Percentiles rank a stretch among this genome's conserved stretches.
Evolutionary conservation across 1,140 invertebrate species (phyloP).

Genomic region (Telenomus remus): DNA sequence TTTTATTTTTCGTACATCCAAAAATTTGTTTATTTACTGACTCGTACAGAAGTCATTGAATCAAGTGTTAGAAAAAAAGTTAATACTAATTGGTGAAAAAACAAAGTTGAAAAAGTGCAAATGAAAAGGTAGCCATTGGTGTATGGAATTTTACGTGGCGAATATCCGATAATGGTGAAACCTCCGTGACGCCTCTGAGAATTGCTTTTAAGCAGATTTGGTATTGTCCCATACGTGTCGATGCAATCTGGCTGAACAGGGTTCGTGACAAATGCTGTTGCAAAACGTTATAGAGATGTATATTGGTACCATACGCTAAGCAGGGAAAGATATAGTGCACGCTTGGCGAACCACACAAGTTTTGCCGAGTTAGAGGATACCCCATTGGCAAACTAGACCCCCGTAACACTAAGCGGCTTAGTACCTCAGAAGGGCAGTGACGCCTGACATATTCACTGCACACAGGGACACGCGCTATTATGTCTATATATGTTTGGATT

Average conservation of each 20-base stretch:
- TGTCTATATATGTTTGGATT: conserved; percentile 18
- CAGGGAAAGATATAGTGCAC: conserved; percentile 64
- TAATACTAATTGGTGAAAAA: too few species aligned
- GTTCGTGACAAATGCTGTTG: conserved; percentile 53
- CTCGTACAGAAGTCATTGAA: too few species aligned
- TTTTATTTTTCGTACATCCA: too few species aligned
- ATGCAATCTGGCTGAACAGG: conserved; percentile 44
- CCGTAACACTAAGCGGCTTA: conserved; percentile 74
- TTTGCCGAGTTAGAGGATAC: conserved; percentile 70
- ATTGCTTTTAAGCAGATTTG: conserved; percentile 59
- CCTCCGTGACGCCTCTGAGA: conserved; percentile 41
- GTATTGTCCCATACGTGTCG: conserved; percentile 52
- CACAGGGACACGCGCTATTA: conserved; percentile 58
- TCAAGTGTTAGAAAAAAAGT: too few species aligned
- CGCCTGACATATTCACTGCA: conserved; percentile 72
- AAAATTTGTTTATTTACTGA: too few species aligned
- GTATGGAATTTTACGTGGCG: conserved; percentile 14
- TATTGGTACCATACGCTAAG: conserved; percentile 65
- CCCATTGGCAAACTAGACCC: conserved; percentile 72
- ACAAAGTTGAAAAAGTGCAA: too few species aligned
- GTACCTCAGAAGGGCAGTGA: conserved; percentile 72
- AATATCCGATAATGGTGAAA: conserved; percentile 51
- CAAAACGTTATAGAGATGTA: conserved; percentile 52
- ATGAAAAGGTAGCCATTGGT: too few species aligned
- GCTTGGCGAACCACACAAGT: conserved; percentile 63